These are phyloP conservation scores for Caenorhabditis virilis DNA, from an alignment of 2,888 invertebrate species.

Conservation along the genomic window DNA sequence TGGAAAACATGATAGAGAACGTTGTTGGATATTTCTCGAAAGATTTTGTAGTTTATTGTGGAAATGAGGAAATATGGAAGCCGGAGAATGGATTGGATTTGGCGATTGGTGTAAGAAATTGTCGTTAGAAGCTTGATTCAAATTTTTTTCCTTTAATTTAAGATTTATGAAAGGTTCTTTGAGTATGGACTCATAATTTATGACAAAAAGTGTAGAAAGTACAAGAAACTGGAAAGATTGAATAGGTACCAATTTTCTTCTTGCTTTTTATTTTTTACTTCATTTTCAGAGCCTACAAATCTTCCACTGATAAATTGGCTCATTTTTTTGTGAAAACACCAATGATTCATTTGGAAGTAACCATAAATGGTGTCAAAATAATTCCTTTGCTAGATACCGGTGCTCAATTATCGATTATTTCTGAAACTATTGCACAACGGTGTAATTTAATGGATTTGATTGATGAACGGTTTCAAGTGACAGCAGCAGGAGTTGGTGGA, in stretches of 20 bases:
- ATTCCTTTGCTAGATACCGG: constrained; percentile 20
- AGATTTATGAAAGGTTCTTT: background rate
- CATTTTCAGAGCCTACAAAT: constrained; percentile 17
- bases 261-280: background rate
- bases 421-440: constrained; percentile 2
- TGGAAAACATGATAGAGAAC: constrained; percentile 14
- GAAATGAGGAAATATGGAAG: constrained; percentile 18
- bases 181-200: constrained; percentile 12
- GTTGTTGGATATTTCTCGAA: constrained; percentile 4
- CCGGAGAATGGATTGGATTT: background rate
- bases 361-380: constrained; percentile 2
- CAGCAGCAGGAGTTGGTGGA: constrained; percentile 18
- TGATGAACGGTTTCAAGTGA: constrained; percentile 17
- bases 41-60: constrained; percentile 18
- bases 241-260: too few relatives aligned
- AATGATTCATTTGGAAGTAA: constrained; percentile 9
- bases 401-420: constrained; percentile 26
- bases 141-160: too few relatives aligned
- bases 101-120: background rate
- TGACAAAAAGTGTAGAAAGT: constrained; percentile 6
- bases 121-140: too few relatives aligned
- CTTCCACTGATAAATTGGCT: constrained; percentile 9
- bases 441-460: constrained; percentile 4
- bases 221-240: background rate
- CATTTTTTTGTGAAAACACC: constrained; percentile 27